phyloP scores from a whole-genome alignment of 2,888 invertebrate genomes.

The Alentia gelatinosa region DNA sequence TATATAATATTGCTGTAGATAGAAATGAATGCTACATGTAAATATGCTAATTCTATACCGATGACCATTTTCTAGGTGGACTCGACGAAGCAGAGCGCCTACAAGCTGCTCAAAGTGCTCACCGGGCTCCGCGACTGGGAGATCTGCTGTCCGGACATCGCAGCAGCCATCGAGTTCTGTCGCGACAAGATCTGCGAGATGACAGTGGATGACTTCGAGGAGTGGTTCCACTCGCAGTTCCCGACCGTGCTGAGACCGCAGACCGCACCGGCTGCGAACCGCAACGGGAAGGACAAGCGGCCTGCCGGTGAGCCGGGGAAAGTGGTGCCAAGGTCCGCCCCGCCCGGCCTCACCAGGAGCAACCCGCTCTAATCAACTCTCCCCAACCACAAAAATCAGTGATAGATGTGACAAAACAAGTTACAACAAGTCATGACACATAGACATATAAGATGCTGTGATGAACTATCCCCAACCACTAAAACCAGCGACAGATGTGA shows the following conservation, averaged over 20 bases:
- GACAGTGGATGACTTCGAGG: constrained; percentile 78
- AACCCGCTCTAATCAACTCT: background rate
- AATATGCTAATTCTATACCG: background rate
- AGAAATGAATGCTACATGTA: too few relatives aligned
- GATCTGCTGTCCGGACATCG: constrained; percentile 79
- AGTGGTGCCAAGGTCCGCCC: background rate
- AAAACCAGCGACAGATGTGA: too few relatives aligned
- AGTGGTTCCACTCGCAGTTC: constrained; percentile 78
- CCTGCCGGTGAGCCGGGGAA: background rate
- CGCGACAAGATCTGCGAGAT: constrained; percentile 79
- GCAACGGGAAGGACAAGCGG: background rate
- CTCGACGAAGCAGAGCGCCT: constrained; percentile 76
- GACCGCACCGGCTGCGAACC: constrained; percentile 65
- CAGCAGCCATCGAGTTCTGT: constrained; percentile 79
- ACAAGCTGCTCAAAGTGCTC: constrained; percentile 78
- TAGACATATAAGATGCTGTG: too few relatives aligned
- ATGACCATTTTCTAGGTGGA: constrained; percentile 71
- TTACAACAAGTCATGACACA: too few relatives aligned
- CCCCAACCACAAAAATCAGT: background rate
- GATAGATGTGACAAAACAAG: background rate
- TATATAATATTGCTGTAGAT: too few relatives aligned
- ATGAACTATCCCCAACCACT: too few relatives aligned
- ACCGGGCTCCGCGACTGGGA: constrained; percentile 78
- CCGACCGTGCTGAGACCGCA: constrained; percentile 75
- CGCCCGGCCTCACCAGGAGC: background rate